Evolutionary conservation across 2,888 invertebrate genomes (phyloP).

Genomic region (Neuroscelio doddi): DNA sequence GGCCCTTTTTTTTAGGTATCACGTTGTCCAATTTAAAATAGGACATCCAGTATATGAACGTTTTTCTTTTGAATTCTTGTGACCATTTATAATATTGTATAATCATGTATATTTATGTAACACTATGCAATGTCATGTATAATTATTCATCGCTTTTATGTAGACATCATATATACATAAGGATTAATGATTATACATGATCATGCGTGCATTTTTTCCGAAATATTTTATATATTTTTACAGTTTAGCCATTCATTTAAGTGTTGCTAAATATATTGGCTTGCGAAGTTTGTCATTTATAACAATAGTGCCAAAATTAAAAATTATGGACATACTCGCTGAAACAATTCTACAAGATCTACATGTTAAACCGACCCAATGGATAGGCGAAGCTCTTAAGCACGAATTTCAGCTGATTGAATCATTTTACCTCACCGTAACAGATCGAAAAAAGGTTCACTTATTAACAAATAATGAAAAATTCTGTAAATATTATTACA

Average conservation of each 20-base stretch:
- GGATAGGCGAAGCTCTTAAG: conserved; percentile 58
- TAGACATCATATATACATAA: too few species aligned
- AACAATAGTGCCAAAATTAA: conserved; percentile 57
- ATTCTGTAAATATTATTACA: neutral
- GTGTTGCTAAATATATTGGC: conserved; percentile 56
- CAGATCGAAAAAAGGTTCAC: conserved; percentile 60
- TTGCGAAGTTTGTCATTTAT: conserved; percentile 54
- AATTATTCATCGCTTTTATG: too few species aligned
- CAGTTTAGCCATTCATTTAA: conserved; percentile 51
- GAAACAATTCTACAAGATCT: conserved; percentile 54
- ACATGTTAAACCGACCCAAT: conserved; percentile 50
- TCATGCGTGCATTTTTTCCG: too few species aligned
- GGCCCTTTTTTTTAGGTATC: too few species aligned
- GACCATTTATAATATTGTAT: too few species aligned
- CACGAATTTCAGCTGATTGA: conserved; percentile 57
- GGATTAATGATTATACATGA: too few species aligned
- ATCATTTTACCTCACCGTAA: conserved; percentile 61
- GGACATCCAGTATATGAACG: too few species aligned
- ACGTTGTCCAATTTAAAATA: too few species aligned
- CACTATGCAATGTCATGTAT: too few species aligned
- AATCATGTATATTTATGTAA: too few species aligned
- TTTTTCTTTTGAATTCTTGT: too few species aligned
- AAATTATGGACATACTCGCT: conserved; percentile 58
- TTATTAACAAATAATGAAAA: conserved; percentile 3
- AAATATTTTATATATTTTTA: too few species aligned